Evolutionary conservation across 2,113 vertebrate species (phyloP).

Genomic region (Gambusia holbrooki): DNA sequence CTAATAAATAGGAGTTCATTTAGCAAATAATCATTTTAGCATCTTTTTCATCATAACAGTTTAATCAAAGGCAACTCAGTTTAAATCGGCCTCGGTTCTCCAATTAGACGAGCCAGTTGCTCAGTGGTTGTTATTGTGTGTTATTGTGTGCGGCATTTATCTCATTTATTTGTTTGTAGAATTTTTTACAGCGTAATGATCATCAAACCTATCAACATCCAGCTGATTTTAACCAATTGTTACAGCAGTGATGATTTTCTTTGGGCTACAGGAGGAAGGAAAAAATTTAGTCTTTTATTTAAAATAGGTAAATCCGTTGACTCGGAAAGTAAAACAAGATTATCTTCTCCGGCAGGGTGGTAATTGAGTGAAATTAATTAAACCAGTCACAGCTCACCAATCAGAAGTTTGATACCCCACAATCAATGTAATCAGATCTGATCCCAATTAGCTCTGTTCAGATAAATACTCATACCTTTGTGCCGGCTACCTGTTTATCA

Average conservation of each 20-base stretch:
- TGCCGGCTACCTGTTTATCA: slow-evolving; percentile 6
- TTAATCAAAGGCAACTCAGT: slow-evolving; percentile 49
- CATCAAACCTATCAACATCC: slow-evolving; percentile 13
- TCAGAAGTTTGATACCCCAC: slow-evolving; percentile 49
- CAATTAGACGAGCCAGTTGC: slow-evolving; percentile 50
- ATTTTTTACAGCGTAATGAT: slow-evolving; percentile 21
- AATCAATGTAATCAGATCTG: slow-evolving; percentile 53
- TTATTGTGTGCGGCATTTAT: slow-evolving; percentile 12
- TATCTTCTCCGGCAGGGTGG: slow-evolving; percentile 36
- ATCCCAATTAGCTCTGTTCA: slow-evolving; percentile 57
- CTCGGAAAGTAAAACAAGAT: slow-evolving; percentile 28
- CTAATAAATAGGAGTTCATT: slow-evolving; percentile 40
- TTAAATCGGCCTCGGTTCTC: slow-evolving; percentile 41
- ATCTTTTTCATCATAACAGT: slow-evolving; percentile 43
- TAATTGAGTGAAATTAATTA: slow-evolving; percentile 71
- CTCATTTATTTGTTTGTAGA: slow-evolving; percentile 19
- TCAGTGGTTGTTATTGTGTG: slow-evolving; percentile 35
- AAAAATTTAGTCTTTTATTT: neutral
- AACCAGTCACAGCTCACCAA: slow-evolving; percentile 64
- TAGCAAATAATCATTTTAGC: slow-evolving; percentile 54
- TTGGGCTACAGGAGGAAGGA: neutral
- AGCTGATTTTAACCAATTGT: neutral
- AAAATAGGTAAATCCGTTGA: slow-evolving; percentile 25
- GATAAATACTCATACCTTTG: slow-evolving; percentile 6
- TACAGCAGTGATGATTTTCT: neutral